These are phyloP conservation scores for Andrena trimmerana DNA, from an alignment of 2,888 invertebrate genomes.

Conservation along the genomic window DNA sequence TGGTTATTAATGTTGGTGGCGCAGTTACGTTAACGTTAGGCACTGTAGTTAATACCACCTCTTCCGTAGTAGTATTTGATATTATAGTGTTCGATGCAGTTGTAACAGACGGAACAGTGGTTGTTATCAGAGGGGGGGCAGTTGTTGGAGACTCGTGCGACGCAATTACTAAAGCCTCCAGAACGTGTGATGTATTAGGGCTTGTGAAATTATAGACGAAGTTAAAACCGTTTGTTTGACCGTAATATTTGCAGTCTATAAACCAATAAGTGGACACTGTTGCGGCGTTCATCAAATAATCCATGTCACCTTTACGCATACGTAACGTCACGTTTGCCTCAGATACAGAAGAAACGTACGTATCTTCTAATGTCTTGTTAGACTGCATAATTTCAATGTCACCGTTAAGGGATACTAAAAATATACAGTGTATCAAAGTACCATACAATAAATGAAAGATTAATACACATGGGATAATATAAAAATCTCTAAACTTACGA, in stretches of 20 bases:
- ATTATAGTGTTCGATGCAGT: constrained; percentile 51
- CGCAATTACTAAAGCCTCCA: constrained; percentile 91
- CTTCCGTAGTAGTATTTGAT: constrained; percentile 58
- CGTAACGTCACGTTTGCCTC: constrained; percentile 83
- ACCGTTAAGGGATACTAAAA: constrained; percentile 90
- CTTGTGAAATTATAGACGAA: constrained; percentile 89
- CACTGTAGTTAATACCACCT: constrained; percentile 50
- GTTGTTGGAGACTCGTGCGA: constrained; percentile 88
- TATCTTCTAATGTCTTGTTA: constrained; percentile 86
- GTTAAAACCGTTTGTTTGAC: constrained; percentile 87
- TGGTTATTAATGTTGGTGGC: constrained; percentile 2
- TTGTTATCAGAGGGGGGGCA: constrained; percentile 78
- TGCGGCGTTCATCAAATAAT: constrained; percentile 87
- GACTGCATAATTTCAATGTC: constrained; percentile 89
- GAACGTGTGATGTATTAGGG: constrained; percentile 87
- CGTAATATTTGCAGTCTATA: constrained; percentile 90
- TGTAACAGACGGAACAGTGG: constrained; percentile 64
- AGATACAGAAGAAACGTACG: constrained; percentile 89
- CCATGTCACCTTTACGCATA: constrained; percentile 88
- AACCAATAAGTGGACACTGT: constrained; percentile 91
- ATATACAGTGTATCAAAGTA: not conserved
- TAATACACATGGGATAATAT: not conserved
- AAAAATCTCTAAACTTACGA: constrained; percentile 80
- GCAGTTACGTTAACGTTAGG: constrained; percentile 35
- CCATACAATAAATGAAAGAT: not conserved